phyloP scores from a whole-genome alignment of 2,797 vertebrate species.

The Falco rusticolus region DNA sequence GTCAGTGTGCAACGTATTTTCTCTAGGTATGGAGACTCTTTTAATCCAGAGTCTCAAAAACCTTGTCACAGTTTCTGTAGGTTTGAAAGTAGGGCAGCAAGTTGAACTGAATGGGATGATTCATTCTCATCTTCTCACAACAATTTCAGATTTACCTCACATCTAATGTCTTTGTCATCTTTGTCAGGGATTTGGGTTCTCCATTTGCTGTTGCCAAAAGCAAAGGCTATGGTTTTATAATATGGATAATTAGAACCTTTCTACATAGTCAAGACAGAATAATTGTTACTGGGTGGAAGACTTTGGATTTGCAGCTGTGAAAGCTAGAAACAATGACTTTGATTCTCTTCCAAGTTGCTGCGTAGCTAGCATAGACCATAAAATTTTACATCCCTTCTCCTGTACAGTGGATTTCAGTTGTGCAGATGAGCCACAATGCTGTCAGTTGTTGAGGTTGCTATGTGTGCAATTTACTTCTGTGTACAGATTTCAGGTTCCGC shows the following conservation, averaged over 20 bases:
- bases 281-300: neutral
- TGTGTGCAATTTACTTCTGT: neutral
- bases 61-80: neutral
- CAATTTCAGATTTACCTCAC: neutral
- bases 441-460: neutral
- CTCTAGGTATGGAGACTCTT: neutral
- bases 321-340: neutral
- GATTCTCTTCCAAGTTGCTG: neutral
- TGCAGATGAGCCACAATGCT: neutral
- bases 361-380: neutral
- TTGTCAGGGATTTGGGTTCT: neutral
- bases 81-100: neutral
- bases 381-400: neutral
- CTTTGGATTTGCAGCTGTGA: neutral
- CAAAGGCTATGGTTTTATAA: neutral
- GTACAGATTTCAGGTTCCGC: neutral
- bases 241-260: neutral
- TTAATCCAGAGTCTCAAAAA: neutral
- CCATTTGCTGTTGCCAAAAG: neutral
- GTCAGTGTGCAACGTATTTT: neutral
- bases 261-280: neutral
- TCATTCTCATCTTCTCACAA: neutral
- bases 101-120: neutral
- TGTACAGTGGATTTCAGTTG: neutral
- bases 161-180: neutral